These are phyloP conservation scores for Sciurus niger DNA, from an alignment of 2,113 vertebrate species.

Conservation along the genomic window DNA sequence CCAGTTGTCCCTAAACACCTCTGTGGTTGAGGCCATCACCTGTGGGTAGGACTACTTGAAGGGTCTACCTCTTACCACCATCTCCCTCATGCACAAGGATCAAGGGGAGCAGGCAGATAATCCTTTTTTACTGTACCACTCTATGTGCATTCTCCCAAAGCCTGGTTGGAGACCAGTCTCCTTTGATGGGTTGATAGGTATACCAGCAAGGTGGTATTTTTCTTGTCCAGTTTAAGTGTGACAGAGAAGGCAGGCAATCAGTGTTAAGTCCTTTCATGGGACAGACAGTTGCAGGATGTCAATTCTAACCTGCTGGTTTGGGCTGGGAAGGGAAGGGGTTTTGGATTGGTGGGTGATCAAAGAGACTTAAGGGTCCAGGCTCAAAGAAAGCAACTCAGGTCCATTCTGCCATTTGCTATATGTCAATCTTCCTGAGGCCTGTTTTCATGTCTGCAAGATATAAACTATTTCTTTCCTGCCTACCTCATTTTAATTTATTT, in stretches of 20 bases:
- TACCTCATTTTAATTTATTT: neutral
- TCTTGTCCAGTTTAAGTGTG: neutral
- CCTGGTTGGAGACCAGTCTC: neutral
- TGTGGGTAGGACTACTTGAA: neutral
- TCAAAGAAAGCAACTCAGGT: neutral
- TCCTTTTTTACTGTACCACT: neutral
- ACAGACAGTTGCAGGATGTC: neutral
- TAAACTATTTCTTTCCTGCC: neutral
- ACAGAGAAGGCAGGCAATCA: neutral
- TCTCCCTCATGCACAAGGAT: no score
- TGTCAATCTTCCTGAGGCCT: neutral
- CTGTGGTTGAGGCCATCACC: neutral
- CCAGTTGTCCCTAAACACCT: neutral
- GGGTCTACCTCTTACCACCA: neutral
- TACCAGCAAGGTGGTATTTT: neutral
- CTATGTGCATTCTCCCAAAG: neutral
- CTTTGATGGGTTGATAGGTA: neutral
- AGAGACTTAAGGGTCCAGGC: neutral
- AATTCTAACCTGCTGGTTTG: neutral
- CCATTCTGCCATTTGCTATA: neutral
- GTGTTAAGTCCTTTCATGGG: neutral
- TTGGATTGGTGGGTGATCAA: neutral
- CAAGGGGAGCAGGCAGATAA: neutral
- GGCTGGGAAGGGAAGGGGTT: neutral
- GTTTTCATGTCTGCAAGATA: neutral